A percentile compares a stretch with the other conserved stretches of the same genome.
Evolutionary conservation across 2,888 invertebrate species (phyloP).

Genomic region (Dryocosmus kuriphilus): DNA sequence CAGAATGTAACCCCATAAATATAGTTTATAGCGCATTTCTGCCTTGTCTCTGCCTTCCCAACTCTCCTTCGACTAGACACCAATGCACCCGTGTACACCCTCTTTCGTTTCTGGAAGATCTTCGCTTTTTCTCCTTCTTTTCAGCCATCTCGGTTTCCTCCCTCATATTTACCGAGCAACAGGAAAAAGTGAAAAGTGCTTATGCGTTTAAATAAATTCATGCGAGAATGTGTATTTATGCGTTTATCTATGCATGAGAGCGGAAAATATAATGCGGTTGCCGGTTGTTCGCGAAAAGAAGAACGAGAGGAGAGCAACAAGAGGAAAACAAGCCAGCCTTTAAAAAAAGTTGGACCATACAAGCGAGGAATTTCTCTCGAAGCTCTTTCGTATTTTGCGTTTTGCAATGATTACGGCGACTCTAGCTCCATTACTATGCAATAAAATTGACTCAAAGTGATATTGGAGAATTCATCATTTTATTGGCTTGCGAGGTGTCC

Average conservation of each 20-base stretch:
- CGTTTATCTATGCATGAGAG: conserved; percentile 35
- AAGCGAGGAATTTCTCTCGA: conserved; percentile 4
- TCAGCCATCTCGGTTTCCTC: neutral
- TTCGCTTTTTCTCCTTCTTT: neutral
- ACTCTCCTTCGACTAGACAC: neutral
- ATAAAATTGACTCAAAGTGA: neutral
- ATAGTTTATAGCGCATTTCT: conserved; percentile 38
- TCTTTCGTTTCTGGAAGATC: neutral
- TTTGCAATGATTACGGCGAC: neutral
- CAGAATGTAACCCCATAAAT: conserved; percentile 37
- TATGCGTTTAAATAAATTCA: conserved; percentile 37
- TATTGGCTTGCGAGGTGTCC: neutral
- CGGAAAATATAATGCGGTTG: conserved; percentile 8
- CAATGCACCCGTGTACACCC: conserved; percentile 1
- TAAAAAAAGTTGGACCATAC: neutral
- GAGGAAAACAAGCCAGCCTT: no score
- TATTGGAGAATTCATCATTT: neutral
- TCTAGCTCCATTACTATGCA: neutral
- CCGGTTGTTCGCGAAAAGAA: neutral
- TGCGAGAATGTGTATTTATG: conserved; percentile 34
- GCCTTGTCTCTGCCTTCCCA: conserved; percentile 33
- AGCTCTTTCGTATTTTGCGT: neutral
- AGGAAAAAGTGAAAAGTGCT: conserved; percentile 1
- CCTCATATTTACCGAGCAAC: conserved; percentile 4
- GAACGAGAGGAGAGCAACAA: neutral